Evolutionary conservation across 2,888 invertebrate genomes (phyloP), one percentile per base, ranked within the genome.

Genomic region (Gibbula magus): DNA sequence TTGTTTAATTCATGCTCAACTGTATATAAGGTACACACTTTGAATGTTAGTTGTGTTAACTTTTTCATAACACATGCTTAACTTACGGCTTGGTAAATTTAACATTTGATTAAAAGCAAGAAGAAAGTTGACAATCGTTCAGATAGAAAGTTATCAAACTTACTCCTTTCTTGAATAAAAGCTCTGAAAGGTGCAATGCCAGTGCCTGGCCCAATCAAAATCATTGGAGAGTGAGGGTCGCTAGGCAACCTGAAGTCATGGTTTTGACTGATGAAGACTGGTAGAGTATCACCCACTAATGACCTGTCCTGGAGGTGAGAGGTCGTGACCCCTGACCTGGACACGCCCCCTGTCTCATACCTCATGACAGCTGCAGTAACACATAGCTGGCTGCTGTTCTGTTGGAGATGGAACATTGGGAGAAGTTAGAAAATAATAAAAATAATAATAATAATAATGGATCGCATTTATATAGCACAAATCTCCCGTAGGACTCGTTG

Each of bases 161-260:
- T 93, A 90, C 75, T 89, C 90, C 95, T 93, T 88, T 96, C 95
- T 85, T 95, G 95, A 16, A 98, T 94, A 66, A 96, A 94, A 84
- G 96, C 96, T 83, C 98, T 94, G 93, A 99, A 98, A 0, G 99
- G 98, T 0, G 99, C 98, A 20, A 98, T 94, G 0, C 99, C 99
- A 0, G 99, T 99, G 20, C 99, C 99, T 0, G 99, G 99, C 0
- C 98, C 98, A 61, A 99, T 95, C 94, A 98, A 95, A 84, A 99
- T 96, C 51, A 96, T 94, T 0, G 97, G 96, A 1, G 90, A 53
- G 16, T 61, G 52, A 51, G 52, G 70, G 81, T 85, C 75, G 45
- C 35, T 78, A 32, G 89, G 89, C 75, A 89, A 81, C 51, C 88
- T 80, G 73, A 89, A 89, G 77, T 87, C 87, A 52, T 87, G 86